Base-by-base conservation (phyloP, 2,113 vertebrate species). In the Mastomys natalensis region DNA sequence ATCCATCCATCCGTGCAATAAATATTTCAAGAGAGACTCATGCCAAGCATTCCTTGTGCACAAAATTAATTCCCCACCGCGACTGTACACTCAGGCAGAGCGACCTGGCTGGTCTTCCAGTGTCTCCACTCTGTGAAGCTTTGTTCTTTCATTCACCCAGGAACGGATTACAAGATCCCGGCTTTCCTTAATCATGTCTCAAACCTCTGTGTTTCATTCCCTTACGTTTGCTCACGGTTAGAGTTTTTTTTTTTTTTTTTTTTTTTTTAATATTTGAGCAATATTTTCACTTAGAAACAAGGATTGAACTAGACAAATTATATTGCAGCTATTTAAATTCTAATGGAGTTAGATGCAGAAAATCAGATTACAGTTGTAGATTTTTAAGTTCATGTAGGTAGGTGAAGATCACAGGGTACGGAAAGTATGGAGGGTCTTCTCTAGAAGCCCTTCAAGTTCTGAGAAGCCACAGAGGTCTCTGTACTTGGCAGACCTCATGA, bases 11-110 rank as follows among this genome's bases (percentile, higher is more conserved):
- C 51, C 31, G 68, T 51, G 81, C 53, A 78, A 48, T 96, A 95
- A 82, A 66, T 77, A 92, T 89, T 82, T 86, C 55, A 93, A 58
- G 58, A 81, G n/a, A 60, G 78, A 90, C 76, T 89, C 24, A 85
- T 7, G 24, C 37, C n/a, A 78, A 26, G 19, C 66, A 80, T 74
- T 53, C 24, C 45, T 66, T 21, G 92, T 60, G 74, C 34, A 82
- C 4, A 89, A 48, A 66, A 73, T 87, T 82, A n/a, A 62, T n/a
- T n/a, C 89, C 86, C 45, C 87, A 37, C 7, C 31, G 62, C 0
- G 40, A 64, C 21, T 73, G 12, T 12, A 68, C 43, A 22, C 78
- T 84, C 66, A 55, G 55, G 40, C 40, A 34, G 60, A 62, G 13
- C n/a, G 60, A 37, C 29, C 31, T 21, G 19, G n/a, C 17, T 91